Conservation (phyloP, 2,797 vertebrate species). For the Muscicapa comitata region DNA sequence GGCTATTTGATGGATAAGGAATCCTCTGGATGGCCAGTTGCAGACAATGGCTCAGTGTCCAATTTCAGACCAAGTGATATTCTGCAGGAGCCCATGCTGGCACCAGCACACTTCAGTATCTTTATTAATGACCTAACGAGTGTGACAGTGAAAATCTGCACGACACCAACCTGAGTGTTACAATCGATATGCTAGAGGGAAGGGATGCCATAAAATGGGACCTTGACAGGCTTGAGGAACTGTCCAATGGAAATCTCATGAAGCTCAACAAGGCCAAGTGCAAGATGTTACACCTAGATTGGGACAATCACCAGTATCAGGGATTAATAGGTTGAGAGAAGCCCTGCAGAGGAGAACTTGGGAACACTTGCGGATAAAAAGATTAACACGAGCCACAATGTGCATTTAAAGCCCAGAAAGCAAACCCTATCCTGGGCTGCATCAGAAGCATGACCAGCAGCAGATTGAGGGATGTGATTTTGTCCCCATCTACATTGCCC, state of each 20-base stretch:
- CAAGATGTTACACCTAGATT: background rate
- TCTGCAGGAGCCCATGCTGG: background rate
- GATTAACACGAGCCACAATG: background rate
- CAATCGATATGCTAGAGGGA: rapidly evolving
- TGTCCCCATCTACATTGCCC: rapidly evolving
- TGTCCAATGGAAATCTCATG: background rate
- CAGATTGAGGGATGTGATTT: rapidly evolving
- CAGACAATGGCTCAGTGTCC: background rate
- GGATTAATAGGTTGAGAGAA: background rate
- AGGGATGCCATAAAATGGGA: background rate
- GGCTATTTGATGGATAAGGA: background rate
- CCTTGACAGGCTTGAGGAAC: background rate
- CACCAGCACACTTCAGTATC: background rate
- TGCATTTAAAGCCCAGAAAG: background rate
- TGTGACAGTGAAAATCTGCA: background rate
- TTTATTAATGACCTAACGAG: background rate
- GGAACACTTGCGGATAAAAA: background rate
- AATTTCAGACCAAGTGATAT: background rate
- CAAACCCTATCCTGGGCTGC: background rate
- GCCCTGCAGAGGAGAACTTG: background rate
- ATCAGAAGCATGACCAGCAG: background rate
- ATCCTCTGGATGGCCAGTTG: background rate
- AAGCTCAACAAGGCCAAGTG: background rate
- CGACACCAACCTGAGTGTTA: background rate
- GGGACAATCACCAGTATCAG: rapidly evolving